Percentiles rank a stretch among this genome's conserved stretches.
These are phyloP conservation scores for Nebria brevicollis DNA, from an alignment of 2,888 invertebrate species.

Conservation along the genomic window DNA sequence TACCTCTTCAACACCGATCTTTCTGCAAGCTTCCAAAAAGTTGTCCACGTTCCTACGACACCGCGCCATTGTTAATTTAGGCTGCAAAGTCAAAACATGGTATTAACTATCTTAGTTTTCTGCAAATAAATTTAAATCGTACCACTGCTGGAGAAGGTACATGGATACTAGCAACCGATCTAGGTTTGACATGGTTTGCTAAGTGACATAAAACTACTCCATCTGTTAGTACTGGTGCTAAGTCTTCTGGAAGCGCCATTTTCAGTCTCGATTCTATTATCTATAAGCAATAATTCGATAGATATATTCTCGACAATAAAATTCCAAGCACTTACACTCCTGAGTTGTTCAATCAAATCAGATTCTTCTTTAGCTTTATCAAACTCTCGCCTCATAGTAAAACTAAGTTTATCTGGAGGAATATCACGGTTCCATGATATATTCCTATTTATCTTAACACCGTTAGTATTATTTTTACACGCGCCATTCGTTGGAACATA, in stretches of 20 bases:
- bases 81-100: conserved; percentile 69
- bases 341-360: conserved; percentile 83
- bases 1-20: conserved; percentile 95
- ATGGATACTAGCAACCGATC: conserved; percentile 93
- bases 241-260: conserved; percentile 87
- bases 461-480: conserved; percentile 53
- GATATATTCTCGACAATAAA: not conserved
- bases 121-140: conserved; percentile 58
- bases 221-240: conserved; percentile 86
- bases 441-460: conserved; percentile 60
- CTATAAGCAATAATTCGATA: conserved; percentile 63
- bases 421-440: conserved; percentile 80
- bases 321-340: conserved; percentile 72
- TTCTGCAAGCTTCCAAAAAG: conserved; percentile 92
- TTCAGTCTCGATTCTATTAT: conserved; percentile 90
- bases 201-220: conserved; percentile 95
- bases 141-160: conserved; percentile 94
- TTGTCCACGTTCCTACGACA: conserved; percentile 95
- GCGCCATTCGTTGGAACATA: conserved; percentile 67
- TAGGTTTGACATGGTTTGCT: conserved; percentile 90
- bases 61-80: conserved; percentile 93
- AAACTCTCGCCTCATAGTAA: conserved; percentile 92
- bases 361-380: conserved; percentile 91
- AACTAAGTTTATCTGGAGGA: conserved; percentile 80
- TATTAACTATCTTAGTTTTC: conserved; percentile 12